These are phyloP conservation scores for Drosophila azteca DNA, from an alignment of 1,140 invertebrate species.

Conservation along the genomic window DNA sequence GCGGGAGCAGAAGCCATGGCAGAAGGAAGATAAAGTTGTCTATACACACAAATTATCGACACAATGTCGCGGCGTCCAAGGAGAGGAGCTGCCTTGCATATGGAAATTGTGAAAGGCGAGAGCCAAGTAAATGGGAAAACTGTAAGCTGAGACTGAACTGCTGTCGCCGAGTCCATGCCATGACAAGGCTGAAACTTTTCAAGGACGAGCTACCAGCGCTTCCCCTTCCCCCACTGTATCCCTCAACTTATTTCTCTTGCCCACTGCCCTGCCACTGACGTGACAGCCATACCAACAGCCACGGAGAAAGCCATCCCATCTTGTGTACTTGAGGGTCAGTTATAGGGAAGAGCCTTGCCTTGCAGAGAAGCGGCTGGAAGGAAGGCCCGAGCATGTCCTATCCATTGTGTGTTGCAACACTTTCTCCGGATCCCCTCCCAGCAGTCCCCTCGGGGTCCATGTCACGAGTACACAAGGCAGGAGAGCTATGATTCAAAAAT, in stretches of 20 bases:
- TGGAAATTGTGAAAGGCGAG: slow-evolving; percentile 30
- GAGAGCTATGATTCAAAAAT: slow-evolving; percentile 51
- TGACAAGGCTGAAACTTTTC: slow-evolving; percentile 59
- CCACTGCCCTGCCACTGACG: slow-evolving; percentile 49
- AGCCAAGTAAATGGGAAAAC: slow-evolving; percentile 15
- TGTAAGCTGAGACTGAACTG: slow-evolving; percentile 45
- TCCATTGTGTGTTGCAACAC: not conserved
- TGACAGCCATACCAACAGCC: slow-evolving; percentile 48
- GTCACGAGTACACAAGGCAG: slow-evolving; percentile 11
- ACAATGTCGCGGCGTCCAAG: slow-evolving; percentile 47
- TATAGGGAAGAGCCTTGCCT: too few relatives aligned
- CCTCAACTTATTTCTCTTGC: slow-evolving; percentile 25
- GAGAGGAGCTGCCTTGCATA: slow-evolving; percentile 28
- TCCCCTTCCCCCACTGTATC: slow-evolving; percentile 26
- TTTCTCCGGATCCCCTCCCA: not conserved
- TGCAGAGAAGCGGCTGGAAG: too few relatives aligned
- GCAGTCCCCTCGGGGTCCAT: slow-evolving; percentile 2
- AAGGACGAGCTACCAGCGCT: slow-evolving; percentile 40
- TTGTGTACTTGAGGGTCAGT: slow-evolving; percentile 1
- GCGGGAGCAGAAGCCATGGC: not conserved
- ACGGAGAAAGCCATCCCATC: not conserved
- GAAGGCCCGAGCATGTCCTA: not conserved
- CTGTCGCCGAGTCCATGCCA: slow-evolving; percentile 31
- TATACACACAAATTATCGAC: slow-evolving; percentile 74
- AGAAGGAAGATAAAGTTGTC: slow-evolving; percentile 37